A percentile compares a stretch with the other conserved stretches of the same genome.
Evolutionary conservation across 2,797 vertebrate genomes (phyloP).

Genomic region (Hafferia zeledoni): DNA sequence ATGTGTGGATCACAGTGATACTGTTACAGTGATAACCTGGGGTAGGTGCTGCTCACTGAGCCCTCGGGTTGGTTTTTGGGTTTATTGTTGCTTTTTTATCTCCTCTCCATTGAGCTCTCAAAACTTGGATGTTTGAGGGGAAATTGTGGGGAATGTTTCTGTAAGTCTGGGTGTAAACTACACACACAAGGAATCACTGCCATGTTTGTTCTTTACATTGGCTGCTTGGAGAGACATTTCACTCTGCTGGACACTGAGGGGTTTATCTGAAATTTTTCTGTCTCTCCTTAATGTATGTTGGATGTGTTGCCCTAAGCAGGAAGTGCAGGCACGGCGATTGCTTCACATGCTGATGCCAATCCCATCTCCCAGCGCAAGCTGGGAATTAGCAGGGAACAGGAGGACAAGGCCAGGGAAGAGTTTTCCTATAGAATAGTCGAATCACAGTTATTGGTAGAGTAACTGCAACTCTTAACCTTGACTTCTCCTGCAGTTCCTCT

Average conservation of each 20-base stretch:
- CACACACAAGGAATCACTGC: neutral
- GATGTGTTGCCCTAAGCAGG: neutral
- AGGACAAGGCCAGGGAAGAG: neutral
- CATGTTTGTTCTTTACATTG: neutral
- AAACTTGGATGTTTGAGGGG: neutral
- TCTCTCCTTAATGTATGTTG: neutral
- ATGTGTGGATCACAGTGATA: too few species aligned
- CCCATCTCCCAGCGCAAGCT: neutral
- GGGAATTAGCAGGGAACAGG: neutral
- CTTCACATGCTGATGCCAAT: neutral
- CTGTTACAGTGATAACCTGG: accelerated
- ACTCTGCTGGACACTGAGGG: neutral
- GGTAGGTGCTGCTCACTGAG: neutral
- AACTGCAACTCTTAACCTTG: neutral
- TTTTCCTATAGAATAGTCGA: neutral
- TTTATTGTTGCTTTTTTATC: accelerated
- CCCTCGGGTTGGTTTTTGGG: neutral
- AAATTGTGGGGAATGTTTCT: neutral
- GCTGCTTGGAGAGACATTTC: neutral
- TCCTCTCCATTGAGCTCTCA: neutral
- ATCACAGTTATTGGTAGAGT: neutral
- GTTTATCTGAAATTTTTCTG: neutral
- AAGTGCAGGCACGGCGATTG: neutral
- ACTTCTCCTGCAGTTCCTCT: neutral
- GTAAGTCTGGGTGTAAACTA: neutral